Conservation (phyloP, 2,888 invertebrate genomes). For the Acleris laterana region DNA sequence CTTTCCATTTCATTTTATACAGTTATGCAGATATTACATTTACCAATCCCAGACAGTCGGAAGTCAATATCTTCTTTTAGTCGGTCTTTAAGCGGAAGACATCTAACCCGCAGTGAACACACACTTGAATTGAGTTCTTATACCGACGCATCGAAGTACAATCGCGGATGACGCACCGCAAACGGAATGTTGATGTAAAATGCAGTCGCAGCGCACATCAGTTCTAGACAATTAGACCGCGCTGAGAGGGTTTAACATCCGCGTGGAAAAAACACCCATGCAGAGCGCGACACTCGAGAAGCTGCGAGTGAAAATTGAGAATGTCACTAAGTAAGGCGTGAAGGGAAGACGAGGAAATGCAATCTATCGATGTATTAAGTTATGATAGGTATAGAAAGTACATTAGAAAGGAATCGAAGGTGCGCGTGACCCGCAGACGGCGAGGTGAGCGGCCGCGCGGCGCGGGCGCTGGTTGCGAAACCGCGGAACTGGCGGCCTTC, state of each 20-base stretch:
- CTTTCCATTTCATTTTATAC: conserved; percentile 66
- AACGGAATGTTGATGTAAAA: conserved; percentile 77
- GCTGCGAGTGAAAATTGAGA: conserved; percentile 54
- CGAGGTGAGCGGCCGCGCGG: conserved; percentile 69
- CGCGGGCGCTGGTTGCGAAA: conserved; percentile 66
- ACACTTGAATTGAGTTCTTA: conserved; percentile 52
- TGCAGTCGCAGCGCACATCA: conserved; percentile 65
- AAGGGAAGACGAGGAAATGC: conserved; percentile 64
- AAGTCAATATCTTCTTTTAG: conserved; percentile 4
- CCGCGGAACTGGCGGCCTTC: conserved; percentile 77
- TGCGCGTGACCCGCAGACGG: conserved; percentile 75
- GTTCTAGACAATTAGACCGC: conserved; percentile 48
- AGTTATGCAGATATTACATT: conserved; percentile 43
- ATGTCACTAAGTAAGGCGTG: conserved; percentile 58
- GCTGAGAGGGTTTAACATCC: conserved; percentile 44
- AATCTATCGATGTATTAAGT: conserved; percentile 51
- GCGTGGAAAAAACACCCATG: conserved; percentile 42
- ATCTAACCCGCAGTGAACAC: neutral
- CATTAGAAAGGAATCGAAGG: conserved; percentile 83
- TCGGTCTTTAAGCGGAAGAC: neutral
- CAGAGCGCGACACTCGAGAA: conserved; percentile 60
- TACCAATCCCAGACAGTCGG: conserved; percentile 15
- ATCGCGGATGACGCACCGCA: conserved; percentile 69
- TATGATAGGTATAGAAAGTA: conserved; percentile 78
- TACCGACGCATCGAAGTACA: conserved; percentile 61